phyloP scores from a whole-genome alignment of 2,888 invertebrate genomes.

The Amblyteles armatorius region DNA sequence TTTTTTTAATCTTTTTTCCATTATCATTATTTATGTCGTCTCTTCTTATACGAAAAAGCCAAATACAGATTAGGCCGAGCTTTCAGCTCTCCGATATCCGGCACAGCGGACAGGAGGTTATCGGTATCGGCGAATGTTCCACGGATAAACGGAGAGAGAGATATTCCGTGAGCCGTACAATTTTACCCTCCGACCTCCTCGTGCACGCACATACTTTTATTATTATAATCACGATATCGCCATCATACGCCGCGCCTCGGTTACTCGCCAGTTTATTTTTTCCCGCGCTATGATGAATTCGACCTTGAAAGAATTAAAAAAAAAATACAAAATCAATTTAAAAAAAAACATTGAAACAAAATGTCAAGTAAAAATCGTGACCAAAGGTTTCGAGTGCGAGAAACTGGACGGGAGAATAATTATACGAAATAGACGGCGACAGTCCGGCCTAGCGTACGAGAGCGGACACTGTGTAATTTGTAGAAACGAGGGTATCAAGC shows the following conservation, averaged over 20 bases:
- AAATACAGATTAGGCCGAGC: not conserved
- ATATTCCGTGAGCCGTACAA: not conserved
- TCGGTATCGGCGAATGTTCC: conserved; percentile 1
- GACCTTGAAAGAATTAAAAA: not conserved
- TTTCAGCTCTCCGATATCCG: not conserved
- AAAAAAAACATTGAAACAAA: too few relatives aligned
- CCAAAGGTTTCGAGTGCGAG: too few relatives aligned
- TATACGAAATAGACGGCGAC: not conserved
- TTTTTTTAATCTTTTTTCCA: too few relatives aligned
- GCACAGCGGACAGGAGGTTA: not conserved
- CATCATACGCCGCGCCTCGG: not conserved
- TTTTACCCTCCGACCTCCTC: not conserved
- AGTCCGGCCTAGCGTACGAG: not conserved
- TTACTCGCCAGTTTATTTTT: not conserved
- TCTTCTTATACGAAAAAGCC: not conserved
- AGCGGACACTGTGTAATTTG: not conserved
- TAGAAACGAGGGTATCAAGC: conserved; percentile 11
- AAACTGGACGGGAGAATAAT: not conserved
- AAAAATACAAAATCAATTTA: too few relatives aligned
- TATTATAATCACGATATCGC: not conserved
- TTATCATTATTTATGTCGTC: not conserved
- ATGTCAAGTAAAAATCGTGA: too few relatives aligned
- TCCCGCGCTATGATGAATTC: not conserved
- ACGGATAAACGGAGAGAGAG: not conserved
- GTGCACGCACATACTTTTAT: not conserved